These are phyloP conservation scores for Lithobates sylvaticus DNA, from an alignment of 2,797 vertebrate genomes.

Conservation along the genomic window DNA sequence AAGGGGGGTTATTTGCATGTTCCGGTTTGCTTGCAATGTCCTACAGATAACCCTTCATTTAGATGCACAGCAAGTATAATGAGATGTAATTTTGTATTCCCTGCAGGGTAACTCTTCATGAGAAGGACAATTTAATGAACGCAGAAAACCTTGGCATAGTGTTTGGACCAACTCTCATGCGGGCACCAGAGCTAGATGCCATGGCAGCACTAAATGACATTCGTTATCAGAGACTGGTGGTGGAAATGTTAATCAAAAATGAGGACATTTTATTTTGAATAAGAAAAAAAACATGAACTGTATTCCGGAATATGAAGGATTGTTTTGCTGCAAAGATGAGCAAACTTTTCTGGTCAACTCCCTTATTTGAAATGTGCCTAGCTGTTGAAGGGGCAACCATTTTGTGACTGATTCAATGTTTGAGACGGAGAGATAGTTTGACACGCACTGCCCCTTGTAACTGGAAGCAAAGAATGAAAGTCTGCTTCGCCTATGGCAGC, in stretches of 20 bases:
- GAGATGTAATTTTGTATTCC: conserved; percentile 50
- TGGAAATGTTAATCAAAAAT: conserved; percentile 97
- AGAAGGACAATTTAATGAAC: conserved; percentile 97
- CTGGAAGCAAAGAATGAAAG: neutral
- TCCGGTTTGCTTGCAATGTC: conserved; percentile 23
- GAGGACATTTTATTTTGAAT: conserved; percentile 94
- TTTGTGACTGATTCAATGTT: neutral
- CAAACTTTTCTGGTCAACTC: conserved; percentile 67
- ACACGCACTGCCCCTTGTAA: neutral
- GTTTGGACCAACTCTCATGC: conserved; percentile 97
- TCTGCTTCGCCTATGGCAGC: too few species aligned
- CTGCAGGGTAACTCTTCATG: conserved; percentile 91
- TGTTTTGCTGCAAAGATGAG: conserved; percentile 80
- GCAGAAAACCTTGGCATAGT: conserved; percentile 97
- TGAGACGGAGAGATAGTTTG: neutral
- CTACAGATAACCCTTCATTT: conserved; percentile 47
- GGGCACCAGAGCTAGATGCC: conserved; percentile 90
- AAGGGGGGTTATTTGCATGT: conserved; percentile 18
- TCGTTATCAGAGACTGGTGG: conserved; percentile 97
- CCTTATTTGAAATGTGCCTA: neutral
- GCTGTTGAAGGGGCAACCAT: conserved; percentile 9
- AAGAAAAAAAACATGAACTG: conserved; percentile 68
- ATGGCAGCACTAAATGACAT: conserved; percentile 96
- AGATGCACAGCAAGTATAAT: conserved; percentile 13
- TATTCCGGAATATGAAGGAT: conserved; percentile 79